Percentiles rank a stretch among this genome's conserved stretches.
Conservation (phyloP, 37 sponge, comb jelly and placozoan species). For the Axinella damicornis region DNA sequence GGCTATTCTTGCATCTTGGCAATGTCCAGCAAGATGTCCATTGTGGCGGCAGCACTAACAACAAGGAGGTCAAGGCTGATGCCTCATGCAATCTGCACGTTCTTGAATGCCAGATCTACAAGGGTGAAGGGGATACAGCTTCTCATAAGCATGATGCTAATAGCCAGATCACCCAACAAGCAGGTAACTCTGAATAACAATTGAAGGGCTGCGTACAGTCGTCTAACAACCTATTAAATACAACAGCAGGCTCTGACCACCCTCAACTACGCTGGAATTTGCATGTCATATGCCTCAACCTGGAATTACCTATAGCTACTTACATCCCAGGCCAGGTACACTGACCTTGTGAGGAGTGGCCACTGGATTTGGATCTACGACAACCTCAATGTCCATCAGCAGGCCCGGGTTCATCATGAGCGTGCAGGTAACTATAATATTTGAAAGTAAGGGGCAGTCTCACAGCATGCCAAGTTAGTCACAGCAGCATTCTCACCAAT, state of each 20-base stretch:
- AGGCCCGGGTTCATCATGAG: constrained; percentile 4
- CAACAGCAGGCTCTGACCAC: neutral
- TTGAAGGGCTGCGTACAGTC: too few relatives aligned
- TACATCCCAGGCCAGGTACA: neutral
- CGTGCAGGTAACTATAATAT: neutral
- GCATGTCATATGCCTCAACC: neutral
- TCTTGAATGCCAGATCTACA: neutral
- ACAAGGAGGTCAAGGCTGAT: neutral
- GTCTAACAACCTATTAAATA: neutral
- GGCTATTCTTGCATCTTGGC: too few relatives aligned
- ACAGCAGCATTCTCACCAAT: neutral
- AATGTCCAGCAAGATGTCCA: too few relatives aligned
- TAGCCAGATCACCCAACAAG: neutral
- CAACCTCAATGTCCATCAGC: neutral
- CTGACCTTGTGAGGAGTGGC: neutral
- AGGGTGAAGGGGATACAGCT: constrained; percentile 1
- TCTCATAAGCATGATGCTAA: constrained; percentile 8
- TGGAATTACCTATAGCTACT: neutral
- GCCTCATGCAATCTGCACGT: neutral
- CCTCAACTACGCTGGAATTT: neutral
- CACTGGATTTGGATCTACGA: constrained; percentile 2
- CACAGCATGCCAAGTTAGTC: too few relatives aligned
- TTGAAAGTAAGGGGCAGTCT: too few relatives aligned
- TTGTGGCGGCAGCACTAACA: too few relatives aligned
- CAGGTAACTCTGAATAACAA: neutral